Conservation (phyloP, 2,888 invertebrate species). For the Eubasilissa splendida region DNA sequence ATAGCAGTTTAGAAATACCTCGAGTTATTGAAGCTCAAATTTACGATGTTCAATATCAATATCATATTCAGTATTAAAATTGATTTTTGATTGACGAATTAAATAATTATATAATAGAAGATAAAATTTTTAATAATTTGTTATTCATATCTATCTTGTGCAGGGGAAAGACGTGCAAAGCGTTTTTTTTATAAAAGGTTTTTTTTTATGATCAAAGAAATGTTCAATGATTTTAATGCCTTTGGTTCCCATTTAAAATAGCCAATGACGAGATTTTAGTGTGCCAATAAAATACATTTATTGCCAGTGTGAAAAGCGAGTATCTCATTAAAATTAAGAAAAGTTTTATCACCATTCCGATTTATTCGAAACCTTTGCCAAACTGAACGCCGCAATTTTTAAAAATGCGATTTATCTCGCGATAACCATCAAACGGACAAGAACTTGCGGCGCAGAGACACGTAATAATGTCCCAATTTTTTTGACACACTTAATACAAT, state of each 20-base stretch:
- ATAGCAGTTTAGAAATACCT: too few relatives aligned
- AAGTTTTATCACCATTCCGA: constrained; percentile 2
- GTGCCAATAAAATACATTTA: background rate
- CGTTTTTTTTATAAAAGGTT: too few relatives aligned
- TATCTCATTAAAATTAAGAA: background rate
- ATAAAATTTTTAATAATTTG: too few relatives aligned
- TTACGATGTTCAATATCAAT: too few relatives aligned
- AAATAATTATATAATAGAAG: too few relatives aligned
- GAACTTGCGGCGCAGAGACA: constrained; percentile 5
- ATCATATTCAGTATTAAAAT: too few relatives aligned
- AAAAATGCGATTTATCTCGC: background rate
- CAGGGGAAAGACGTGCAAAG: too few relatives aligned
- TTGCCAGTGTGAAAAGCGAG: constrained; percentile 1
- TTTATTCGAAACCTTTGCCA: background rate
- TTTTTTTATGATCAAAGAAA: too few relatives aligned
- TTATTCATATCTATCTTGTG: too few relatives aligned
- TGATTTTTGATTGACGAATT: too few relatives aligned
- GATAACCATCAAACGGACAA: constrained; percentile 15
- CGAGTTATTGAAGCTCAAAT: too few relatives aligned
- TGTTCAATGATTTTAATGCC: constrained; percentile 8
- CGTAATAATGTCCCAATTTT: constrained; percentile 9
- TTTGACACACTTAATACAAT: constrained; percentile 5
- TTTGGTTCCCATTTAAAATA: constrained; percentile 5
- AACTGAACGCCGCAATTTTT: background rate
- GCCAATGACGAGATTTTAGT: background rate